Evolutionary conservation across 2,888 invertebrate species (phyloP).

Genomic region (Meta bourneti): DNA sequence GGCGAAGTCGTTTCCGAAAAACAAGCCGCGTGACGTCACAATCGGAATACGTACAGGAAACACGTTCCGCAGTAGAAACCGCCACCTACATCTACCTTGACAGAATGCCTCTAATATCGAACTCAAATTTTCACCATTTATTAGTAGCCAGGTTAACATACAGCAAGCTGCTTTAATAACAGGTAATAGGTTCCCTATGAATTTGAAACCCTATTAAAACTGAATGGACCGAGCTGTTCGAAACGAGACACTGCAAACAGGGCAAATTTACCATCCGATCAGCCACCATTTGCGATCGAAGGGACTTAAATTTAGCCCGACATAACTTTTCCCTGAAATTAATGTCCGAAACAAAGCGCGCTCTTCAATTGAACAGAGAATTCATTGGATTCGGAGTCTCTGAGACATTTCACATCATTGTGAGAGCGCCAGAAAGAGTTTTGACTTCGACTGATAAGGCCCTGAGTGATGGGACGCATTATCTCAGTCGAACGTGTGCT

Average conservation of each 20-base stretch:
- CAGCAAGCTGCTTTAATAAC: too few relatives aligned
- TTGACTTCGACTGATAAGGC: slow-evolving; percentile 23
- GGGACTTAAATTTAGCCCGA: background rate
- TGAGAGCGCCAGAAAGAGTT: slow-evolving; percentile 8
- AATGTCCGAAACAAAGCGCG: background rate
- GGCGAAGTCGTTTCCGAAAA: too few relatives aligned
- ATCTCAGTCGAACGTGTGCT: slow-evolving; percentile 17
- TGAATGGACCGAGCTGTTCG: background rate
- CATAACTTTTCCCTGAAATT: background rate
- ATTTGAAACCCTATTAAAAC: background rate
- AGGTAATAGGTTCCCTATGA: too few relatives aligned
- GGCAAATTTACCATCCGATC: background rate
- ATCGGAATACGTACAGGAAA: too few relatives aligned
- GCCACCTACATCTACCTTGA: too few relatives aligned
- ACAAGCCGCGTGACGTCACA: too few relatives aligned
- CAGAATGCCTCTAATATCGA: too few relatives aligned
- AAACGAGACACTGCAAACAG: background rate
- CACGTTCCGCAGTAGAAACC: too few relatives aligned
- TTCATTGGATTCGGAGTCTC: slow-evolving; percentile 13
- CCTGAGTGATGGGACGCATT: slow-evolving; percentile 33
- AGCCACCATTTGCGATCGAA: background rate
- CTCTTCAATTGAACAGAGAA: slow-evolving; percentile 10
- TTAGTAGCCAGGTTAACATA: too few relatives aligned
- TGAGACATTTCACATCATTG: slow-evolving; percentile 13
- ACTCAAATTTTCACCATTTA: too few relatives aligned